Conservation (phyloP, 2,888 invertebrate genomes). For the Desoria tigrina region DNA sequence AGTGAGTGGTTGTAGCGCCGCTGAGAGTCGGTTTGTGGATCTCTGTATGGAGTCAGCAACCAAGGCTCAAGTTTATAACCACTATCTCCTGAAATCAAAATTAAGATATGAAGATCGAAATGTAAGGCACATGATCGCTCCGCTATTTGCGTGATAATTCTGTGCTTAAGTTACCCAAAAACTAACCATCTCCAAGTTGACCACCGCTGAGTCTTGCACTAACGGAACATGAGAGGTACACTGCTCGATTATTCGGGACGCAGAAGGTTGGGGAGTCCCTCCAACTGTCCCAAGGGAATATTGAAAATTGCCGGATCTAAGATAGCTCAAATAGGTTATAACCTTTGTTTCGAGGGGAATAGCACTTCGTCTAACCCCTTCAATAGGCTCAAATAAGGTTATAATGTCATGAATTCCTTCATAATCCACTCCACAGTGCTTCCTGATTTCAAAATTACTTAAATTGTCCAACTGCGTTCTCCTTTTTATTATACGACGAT, state of each 20-base stretch:
- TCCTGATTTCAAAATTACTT: background rate
- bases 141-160: no score
- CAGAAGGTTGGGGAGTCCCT: constrained; percentile 4
- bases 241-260: no score
- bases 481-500: background rate
- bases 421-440: background rate
- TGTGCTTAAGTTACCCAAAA: background rate
- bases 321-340: constrained; percentile 12
- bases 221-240: no score
- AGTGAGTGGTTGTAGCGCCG: no score
- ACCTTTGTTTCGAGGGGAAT: constrained; percentile 15
- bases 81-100: no score
- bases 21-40: no score
- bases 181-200: background rate
- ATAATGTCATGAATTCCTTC: background rate
- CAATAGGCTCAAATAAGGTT: constrained; percentile 8
- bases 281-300: constrained; percentile 12
- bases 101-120: no score
- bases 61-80: no score
- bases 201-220: background rate
- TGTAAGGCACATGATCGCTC: no score
- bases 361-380: constrained; percentile 2
- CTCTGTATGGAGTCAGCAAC: no score
- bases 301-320: constrained; percentile 20
- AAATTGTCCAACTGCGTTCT: background rate